phyloP scores from a whole-genome alignment of 2,888 invertebrate species.

The Spicauda simplicius region DNA sequence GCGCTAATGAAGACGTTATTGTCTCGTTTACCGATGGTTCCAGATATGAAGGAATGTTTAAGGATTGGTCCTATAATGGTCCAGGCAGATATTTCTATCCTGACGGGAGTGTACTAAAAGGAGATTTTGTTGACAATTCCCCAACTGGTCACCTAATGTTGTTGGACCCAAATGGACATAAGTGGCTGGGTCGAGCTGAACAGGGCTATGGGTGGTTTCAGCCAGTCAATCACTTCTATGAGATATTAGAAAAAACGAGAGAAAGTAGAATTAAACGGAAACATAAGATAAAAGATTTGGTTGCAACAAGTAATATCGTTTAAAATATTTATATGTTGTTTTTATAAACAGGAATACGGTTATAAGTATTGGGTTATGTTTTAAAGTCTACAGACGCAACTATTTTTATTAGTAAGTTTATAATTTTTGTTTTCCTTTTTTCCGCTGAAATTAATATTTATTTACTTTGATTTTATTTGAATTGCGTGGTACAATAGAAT shows the following conservation, averaged over 20 bases:
- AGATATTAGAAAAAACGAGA: conserved; percentile 58
- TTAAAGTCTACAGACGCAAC: no score
- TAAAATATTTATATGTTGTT: no score
- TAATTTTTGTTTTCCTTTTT: no score
- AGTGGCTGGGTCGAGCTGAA: conserved; percentile 79
- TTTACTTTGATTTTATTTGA: no score
- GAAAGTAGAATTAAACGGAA: conserved; percentile 42
- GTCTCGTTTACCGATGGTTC: conserved; percentile 77
- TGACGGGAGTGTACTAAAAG: conserved; percentile 73
- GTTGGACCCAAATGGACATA: conserved; percentile 79
- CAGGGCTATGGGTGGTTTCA: conserved; percentile 69
- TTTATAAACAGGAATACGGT: not conserved
- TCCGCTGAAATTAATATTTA: no score
- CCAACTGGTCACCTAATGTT: conserved; percentile 72
- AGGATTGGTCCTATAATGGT: conserved; percentile 77
- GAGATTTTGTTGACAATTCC: conserved; percentile 80
- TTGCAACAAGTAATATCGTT: not conserved
- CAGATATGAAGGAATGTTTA: conserved; percentile 76
- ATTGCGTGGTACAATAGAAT: no score
- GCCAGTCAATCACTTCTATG: conserved; percentile 73
- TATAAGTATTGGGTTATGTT: no score
- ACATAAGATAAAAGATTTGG: conserved; percentile 25
- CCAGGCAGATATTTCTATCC: conserved; percentile 79
- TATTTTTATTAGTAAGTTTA: no score
- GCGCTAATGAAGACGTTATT: conserved; percentile 57